phyloP scores from a whole-genome alignment of 2,797 vertebrate genomes.

The Nothura maculosa region DNA sequence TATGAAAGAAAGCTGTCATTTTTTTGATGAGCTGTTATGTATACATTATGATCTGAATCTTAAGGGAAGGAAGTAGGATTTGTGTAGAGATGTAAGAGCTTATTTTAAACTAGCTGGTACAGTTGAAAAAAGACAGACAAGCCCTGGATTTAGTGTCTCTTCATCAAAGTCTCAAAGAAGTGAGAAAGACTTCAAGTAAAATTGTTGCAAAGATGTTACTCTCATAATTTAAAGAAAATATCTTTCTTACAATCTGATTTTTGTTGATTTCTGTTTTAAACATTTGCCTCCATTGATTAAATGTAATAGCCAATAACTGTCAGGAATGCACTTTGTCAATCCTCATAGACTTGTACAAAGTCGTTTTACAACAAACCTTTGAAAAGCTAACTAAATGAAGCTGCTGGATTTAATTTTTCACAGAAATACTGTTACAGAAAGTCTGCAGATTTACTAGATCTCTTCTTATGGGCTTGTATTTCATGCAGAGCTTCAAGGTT shows the following conservation, averaged over 20 bases:
- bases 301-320: background rate
- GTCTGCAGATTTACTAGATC: background rate
- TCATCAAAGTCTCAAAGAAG: background rate
- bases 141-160: background rate
- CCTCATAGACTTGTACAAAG: background rate
- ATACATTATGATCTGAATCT: background rate
- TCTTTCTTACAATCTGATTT: background rate
- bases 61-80: background rate
- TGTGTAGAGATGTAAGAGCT: background rate
- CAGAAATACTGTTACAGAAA: background rate
- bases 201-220: background rate
- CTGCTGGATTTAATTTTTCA: background rate
- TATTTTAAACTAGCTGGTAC: background rate
- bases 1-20: background rate
- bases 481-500: background rate
- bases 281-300: background rate
- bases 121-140: background rate
- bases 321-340: background rate
- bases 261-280: background rate
- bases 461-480: background rate
- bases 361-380: background rate
- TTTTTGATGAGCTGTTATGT: background rate
- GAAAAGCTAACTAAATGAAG: background rate
- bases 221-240: background rate
- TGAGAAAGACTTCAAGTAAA: background rate